A percentile compares a stretch with the other conserved stretches of the same genome.
phyloP scores from a whole-genome alignment of 2,888 invertebrate genomes.

The Hydrotaea diabolus region DNA sequence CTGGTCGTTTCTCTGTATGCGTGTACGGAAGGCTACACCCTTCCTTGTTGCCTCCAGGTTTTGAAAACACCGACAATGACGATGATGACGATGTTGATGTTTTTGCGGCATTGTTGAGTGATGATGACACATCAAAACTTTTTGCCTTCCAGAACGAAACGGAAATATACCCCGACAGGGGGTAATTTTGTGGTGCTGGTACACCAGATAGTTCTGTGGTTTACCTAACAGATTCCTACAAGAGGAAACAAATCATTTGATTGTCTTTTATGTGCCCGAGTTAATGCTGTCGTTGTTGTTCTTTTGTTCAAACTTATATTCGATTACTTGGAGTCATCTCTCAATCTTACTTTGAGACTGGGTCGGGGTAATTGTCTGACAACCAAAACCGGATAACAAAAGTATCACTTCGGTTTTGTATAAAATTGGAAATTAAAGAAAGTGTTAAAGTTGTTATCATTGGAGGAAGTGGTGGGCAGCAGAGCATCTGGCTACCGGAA shows the following conservation, averaged over 20 bases:
- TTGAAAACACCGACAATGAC: not conserved
- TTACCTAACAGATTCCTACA: constrained; percentile 4
- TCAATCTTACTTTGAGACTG: not conserved
- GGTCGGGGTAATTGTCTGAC: not conserved
- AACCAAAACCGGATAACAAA: not conserved
- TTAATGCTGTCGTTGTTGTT: not conserved
- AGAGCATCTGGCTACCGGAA: too few species aligned
- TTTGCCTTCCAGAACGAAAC: not conserved
- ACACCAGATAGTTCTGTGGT: constrained; percentile 18
- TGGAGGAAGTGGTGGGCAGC: too few species aligned
- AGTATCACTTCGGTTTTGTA: not conserved
- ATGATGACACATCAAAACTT: constrained; percentile 12
- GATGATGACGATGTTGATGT: constrained; percentile 12
- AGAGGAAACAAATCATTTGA: not conserved
- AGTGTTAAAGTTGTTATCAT: too few species aligned
- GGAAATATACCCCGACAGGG: not conserved
- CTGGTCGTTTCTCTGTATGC: not conserved
- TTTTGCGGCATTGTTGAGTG: constrained; percentile 30
- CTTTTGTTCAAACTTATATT: constrained; percentile 6
- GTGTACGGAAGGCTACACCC: too few species aligned
- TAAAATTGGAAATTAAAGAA: not conserved
- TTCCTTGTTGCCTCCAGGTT: not conserved
- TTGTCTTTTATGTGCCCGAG: constrained; percentile 5
- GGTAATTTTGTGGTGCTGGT: not conserved
- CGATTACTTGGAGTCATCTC: not conserved